Base-by-base conservation (phyloP, 2,113 vertebrate species). In the Nycticebus coucang region DNA sequence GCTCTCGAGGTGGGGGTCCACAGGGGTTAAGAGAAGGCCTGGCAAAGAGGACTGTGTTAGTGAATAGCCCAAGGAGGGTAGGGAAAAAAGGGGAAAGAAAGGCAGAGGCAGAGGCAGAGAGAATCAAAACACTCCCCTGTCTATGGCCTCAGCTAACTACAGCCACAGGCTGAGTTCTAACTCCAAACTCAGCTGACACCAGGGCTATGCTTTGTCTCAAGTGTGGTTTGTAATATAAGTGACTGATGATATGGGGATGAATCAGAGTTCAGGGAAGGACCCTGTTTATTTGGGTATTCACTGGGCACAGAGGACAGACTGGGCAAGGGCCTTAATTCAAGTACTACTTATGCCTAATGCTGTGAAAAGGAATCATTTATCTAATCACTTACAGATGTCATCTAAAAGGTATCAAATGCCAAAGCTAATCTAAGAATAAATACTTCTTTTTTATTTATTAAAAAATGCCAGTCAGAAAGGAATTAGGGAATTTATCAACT, bases 101-200 rank as follows among this genome's bases (percentile, higher is more conserved):
- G 41, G 10, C 21, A n/a, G 55, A 83, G 41, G 10, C 21, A n/a
- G 55, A 83, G 30, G 11, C n/a, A 57, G 9, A 86, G 82, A 74
- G 30, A 59, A 9, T 6, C 22, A 6, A 59, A 75, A 26, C 9
- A 59, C 26, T 2, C 62, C 11, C 28, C 21, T 19, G 37, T 4
- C 81, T 19, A 5, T 0, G 9, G 28, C 22, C 53, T 35, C 26
- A 22, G 13, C 35, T 19, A 11, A 19, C n/a, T 13, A 14, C 0
- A 8, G 41, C 7, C 26, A 5, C 50, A 62, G n/a, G 37, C 50
- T 33, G 71, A 71, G 41, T 4, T 53, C 35, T 35, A 66, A 66
- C 8, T 19, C 24, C 68, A 53, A 68, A 53, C 26, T 10, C 17
- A 14, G 55, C 55, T 55, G 26, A 85, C 12, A n/a, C 17, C 62